Evolutionary conservation across 2,888 invertebrate genomes (phyloP), one percentile per base, ranked within the genome.

Genomic region (Epicampocera succincta): DNA sequence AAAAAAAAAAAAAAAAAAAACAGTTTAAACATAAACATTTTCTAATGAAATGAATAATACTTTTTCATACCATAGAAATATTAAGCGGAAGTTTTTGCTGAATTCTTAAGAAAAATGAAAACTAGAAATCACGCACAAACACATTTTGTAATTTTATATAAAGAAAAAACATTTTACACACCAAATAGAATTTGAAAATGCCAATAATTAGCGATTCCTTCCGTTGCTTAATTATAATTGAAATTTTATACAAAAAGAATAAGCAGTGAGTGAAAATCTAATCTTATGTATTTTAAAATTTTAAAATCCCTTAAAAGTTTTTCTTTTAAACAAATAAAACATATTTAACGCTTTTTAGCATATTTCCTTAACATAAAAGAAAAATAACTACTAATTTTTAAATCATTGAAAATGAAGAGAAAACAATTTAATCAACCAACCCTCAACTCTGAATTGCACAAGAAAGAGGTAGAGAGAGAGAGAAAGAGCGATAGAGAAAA

Each of bases 131-230:
- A 66, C 78, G 78, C 78, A 79, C 78, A 73, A 69, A 19, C 60
- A 60, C 56, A 33, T 75, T 79, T 72, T 72, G 40, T 77, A 80
- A 80, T 79, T 79, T 79, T 73, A 73, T 77, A 82, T 17, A 50
- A 75, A 56, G 56, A n/a, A 73, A 76, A 50, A 68, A 40, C 1
- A 44, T 3, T 6, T 13, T n/a, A 65, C 33, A 21, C 19, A 19
- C 65, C 63, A 50, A 68, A 68, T 42, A 66, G 0, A 72, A 58
- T 42, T n/a, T 65, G 44, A 72, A 77, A 84, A 84, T 83, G 84
- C 85, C 85, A 84, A 84, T 84, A 78, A 75, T 85, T 84, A 84
- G 82, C 80, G 84, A 86, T 80, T 86, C 86, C 86, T 86, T 86
- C 86, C 86, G 85, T 85, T 85, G 84, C 85, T 84, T 85, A 79